Evolutionary conservation across 2,888 invertebrate genomes (phyloP).

Genomic region (Drosophila limbata): DNA sequence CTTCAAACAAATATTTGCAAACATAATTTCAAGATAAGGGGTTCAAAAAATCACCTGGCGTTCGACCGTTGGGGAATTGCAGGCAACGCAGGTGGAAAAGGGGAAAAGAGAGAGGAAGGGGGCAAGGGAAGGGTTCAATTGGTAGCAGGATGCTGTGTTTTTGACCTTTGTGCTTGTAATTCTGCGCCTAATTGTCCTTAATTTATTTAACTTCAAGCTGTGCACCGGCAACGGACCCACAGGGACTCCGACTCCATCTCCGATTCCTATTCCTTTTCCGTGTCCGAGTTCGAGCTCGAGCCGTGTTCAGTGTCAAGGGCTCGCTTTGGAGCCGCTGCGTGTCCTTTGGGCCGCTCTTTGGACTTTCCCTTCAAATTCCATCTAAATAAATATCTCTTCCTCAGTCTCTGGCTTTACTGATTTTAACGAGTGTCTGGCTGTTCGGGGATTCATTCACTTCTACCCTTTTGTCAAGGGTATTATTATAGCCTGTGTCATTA

Average conservation of each 20-base stretch:
- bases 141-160: constrained; percentile 43
- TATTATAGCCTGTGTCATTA: constrained; percentile 30
- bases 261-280: not conserved
- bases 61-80: constrained; percentile 24
- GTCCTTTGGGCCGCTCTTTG: constrained; percentile 63
- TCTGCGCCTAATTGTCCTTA: constrained; percentile 78
- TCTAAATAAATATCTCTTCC: constrained; percentile 12
- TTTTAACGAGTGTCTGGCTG: constrained; percentile 56
- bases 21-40: constrained; percentile 55
- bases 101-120: not conserved
- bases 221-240: constrained; percentile 42
- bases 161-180: constrained; percentile 73
- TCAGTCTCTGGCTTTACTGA: constrained; percentile 9
- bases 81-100: constrained; percentile 5
- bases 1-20: constrained; percentile 60
- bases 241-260: constrained; percentile 8
- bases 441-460: constrained; percentile 6
- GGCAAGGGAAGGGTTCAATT: constrained; percentile 25
- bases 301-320: constrained; percentile 71
- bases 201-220: constrained; percentile 81
- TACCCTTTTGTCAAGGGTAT: constrained; percentile 19
- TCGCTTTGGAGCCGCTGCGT: constrained; percentile 59
- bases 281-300: not conserved
- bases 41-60: constrained; percentile 62
- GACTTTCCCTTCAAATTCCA: constrained; percentile 4